phyloP scores from a whole-genome alignment of 2,797 vertebrate genomes.

The Hydrophis major region DNA sequence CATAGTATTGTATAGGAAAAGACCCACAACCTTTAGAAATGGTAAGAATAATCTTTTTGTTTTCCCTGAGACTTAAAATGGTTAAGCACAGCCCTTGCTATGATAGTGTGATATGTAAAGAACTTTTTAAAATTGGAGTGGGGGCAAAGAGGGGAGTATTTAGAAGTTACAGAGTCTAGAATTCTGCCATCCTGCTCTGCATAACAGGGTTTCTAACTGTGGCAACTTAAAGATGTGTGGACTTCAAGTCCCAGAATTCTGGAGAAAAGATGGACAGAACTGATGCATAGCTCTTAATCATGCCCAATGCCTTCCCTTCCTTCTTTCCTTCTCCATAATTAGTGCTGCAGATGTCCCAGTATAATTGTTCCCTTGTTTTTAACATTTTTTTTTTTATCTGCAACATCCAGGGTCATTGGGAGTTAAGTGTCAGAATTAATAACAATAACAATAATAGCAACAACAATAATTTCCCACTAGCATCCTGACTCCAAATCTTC shows the following conservation, averaged over 20 bases:
- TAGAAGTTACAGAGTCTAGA: background rate
- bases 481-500: background rate
- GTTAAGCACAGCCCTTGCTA: background rate
- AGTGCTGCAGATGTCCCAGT: background rate
- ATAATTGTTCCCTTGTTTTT: background rate
- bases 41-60: background rate
- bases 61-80: background rate
- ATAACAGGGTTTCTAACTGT: background rate
- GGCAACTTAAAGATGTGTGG: background rate
- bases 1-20: rapidly evolving
- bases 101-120: background rate
- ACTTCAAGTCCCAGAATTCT: background rate
- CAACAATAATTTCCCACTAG: background rate
- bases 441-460: no score
- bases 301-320: background rate
- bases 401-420: background rate
- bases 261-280: background rate
- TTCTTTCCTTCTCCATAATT: background rate
- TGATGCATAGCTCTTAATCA: background rate
- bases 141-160: background rate
- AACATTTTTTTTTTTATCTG: background rate
- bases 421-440: background rate
- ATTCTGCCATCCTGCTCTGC: background rate
- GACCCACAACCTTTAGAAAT: no score
- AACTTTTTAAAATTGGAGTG: background rate